A percentile compares a stretch with the other conserved stretches of the same genome.
Evolutionary conservation across 2,797 vertebrate genomes (phyloP).

Genomic region (Tympanoctomys barrerae): DNA sequence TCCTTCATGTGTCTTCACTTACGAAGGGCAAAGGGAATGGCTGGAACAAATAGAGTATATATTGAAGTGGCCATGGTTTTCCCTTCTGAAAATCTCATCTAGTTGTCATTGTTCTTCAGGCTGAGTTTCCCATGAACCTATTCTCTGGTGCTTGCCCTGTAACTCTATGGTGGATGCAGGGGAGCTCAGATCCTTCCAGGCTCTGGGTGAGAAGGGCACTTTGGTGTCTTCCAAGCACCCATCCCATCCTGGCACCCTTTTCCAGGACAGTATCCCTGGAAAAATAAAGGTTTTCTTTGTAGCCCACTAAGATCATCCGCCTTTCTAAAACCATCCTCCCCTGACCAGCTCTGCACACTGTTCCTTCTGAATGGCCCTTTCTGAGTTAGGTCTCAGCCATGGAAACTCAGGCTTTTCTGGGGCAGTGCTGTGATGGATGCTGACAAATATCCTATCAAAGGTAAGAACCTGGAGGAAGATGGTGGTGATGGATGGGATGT

Average conservation of each 20-base stretch:
- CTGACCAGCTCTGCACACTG: constrained; percentile 69
- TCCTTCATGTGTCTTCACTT: background rate
- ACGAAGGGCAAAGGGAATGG: background rate
- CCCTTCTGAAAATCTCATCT: background rate
- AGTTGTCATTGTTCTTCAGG: background rate
- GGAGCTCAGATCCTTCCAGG: background rate
- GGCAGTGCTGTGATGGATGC: background rate
- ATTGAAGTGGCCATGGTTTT: constrained; percentile 38
- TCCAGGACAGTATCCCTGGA: background rate
- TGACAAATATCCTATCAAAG: background rate
- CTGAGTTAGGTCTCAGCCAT: constrained; percentile 88
- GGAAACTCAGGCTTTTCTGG: constrained; percentile 49
- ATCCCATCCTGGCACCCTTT: background rate
- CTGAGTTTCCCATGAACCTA: background rate
- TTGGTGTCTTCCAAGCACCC: background rate
- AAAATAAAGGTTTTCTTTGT: background rate
- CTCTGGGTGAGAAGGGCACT: background rate
- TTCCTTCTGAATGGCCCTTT: constrained; percentile 82
- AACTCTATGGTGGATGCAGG: background rate
- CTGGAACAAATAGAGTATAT: background rate
- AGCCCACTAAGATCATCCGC: constrained; percentile 83
- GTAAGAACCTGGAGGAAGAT: background rate
- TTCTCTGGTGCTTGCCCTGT: background rate
- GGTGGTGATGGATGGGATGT: background rate
- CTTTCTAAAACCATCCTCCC: constrained; percentile 84